Conservation (phyloP, 2,888 invertebrate species). For the Drosophila affinis region DNA sequence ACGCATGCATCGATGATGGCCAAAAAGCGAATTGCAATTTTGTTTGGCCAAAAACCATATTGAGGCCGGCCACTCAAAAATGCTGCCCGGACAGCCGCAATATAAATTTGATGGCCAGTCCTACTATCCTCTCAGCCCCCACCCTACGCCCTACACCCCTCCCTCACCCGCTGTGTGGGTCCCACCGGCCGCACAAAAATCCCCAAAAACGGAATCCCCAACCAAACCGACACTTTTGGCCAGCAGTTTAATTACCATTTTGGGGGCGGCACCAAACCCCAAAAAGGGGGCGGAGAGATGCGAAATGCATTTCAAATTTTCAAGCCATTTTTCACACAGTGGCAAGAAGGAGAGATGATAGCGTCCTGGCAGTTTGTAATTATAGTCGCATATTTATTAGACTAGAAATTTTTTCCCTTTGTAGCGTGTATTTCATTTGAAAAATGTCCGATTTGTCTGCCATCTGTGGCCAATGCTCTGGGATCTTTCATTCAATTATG, state of each 20-base stretch:
- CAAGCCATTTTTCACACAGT: slow-evolving; percentile 53
- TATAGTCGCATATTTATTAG: slow-evolving; percentile 31
- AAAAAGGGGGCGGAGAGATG: slow-evolving; percentile 9
- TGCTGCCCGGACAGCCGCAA: slow-evolving; percentile 42
- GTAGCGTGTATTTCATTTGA: not conserved
- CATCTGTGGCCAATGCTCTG: not conserved
- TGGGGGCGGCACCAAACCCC: slow-evolving; percentile 12
- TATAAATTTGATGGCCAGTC: slow-evolving; percentile 51
- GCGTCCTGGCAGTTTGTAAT: slow-evolving; percentile 31
- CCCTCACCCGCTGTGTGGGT: not conserved
- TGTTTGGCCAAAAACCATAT: slow-evolving; percentile 23
- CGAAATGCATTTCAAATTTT: slow-evolving; percentile 59
- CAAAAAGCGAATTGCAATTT: slow-evolving; percentile 42
- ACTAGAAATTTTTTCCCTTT: not conserved
- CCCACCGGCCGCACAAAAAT: slow-evolving; percentile 1
- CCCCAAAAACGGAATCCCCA: slow-evolving; percentile 29
- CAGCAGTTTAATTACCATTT: slow-evolving; percentile 72
- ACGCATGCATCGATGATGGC: slow-evolving; percentile 56
- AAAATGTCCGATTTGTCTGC: not conserved
- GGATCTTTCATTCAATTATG: not conserved
- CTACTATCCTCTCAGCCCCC: not conserved
- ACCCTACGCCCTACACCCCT: too few species aligned
- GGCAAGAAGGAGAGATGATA: slow-evolving; percentile 3
- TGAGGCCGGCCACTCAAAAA: slow-evolving; percentile 48
- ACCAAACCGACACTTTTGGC: slow-evolving; percentile 61